Percentiles rank a stretch among this genome's conserved stretches.
phyloP scores from a whole-genome alignment of 2,888 invertebrate genomes.

The Hirtodrosophila confusa region DNA sequence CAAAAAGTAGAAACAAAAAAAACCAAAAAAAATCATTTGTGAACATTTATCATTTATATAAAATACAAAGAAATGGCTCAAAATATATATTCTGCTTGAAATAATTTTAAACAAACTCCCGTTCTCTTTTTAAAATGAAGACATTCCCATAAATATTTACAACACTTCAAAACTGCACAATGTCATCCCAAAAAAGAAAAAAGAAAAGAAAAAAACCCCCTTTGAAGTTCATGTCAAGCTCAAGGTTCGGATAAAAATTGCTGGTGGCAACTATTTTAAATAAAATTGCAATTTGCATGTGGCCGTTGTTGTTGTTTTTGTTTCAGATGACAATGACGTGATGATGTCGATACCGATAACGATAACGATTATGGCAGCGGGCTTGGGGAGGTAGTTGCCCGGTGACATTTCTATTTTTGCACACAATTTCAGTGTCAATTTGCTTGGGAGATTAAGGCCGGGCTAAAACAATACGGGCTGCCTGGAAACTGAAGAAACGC shows the following conservation, averaged over 20 bases:
- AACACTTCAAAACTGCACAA: conserved; percentile 15
- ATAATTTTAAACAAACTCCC: background rate
- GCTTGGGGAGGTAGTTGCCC: background rate
- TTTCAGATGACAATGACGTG: conserved; percentile 29
- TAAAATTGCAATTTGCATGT: conserved; percentile 56
- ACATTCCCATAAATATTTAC: conserved; percentile 19
- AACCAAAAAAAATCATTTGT: too few relatives aligned
- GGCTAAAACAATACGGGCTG: conserved; percentile 12
- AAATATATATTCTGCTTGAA: background rate
- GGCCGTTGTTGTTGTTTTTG: conserved; percentile 5
- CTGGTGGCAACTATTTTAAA: conserved; percentile 24
- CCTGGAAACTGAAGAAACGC: conserved; percentile 5
- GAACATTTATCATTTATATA: too few relatives aligned
- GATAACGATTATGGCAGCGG: conserved; percentile 37
- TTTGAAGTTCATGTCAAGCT: conserved; percentile 11
- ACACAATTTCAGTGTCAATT: background rate
- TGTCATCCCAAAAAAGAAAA: too few relatives aligned
- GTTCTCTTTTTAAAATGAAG: conserved; percentile 8
- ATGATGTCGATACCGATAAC: conserved; percentile 30
- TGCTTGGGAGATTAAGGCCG: background rate
- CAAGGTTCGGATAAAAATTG: background rate
- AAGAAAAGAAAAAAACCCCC: background rate
- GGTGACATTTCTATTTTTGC: conserved; percentile 52
- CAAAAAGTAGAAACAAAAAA: too few relatives aligned
- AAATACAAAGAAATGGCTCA: too few relatives aligned